Evolutionary conservation across 1,140 invertebrate genomes (phyloP), one percentile per base, ranked within the genome.

Genomic region (Coenobita brevimanus): DNA sequence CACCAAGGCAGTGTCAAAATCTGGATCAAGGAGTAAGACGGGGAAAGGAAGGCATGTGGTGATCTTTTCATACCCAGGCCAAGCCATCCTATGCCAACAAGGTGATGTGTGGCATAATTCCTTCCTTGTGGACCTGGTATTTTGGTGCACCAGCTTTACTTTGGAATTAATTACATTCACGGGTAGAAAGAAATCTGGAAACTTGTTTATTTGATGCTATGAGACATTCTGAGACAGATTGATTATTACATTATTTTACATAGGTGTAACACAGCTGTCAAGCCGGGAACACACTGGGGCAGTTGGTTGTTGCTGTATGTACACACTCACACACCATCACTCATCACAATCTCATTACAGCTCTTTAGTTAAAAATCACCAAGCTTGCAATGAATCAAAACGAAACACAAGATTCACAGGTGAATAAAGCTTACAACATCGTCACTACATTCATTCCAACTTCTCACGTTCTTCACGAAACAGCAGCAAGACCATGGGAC

Each of bases 181-280:
- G 27, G 46, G n/a, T 86, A 86, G 84, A 86, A 86, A 86, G 84
- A 79, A 86, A 86, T 86, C 84, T 86, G 84, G 84, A 86, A 86
- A 86, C 84, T 86, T 86, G 46, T 86, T 86, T 86, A 86, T 86
- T 86, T 86, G 82, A 86, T 86, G 64, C 84, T 86, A 80, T 86
- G 83, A 86, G 83, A 86, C 75, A 86, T 86, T 76, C 84, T 86
- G 84, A 86, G 84, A 86, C 84, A 86, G 84, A 86, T 33, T 67
- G 76, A 86, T 80, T 69, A 80, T 84, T 75, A 84, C 69, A 84
- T 43, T 86, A 86, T 86, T 60, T 86, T 78, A 86, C 84, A 86
- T 30, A 69, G 64, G 84, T 79, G 84, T 86, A 69, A 54, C 84
- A 54, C 75, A 86, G 84, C 84, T 80, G 50, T 46, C 27, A 82